Base-by-base conservation (phyloP, 2,113 vertebrate species). In the Alces alces region DNA sequence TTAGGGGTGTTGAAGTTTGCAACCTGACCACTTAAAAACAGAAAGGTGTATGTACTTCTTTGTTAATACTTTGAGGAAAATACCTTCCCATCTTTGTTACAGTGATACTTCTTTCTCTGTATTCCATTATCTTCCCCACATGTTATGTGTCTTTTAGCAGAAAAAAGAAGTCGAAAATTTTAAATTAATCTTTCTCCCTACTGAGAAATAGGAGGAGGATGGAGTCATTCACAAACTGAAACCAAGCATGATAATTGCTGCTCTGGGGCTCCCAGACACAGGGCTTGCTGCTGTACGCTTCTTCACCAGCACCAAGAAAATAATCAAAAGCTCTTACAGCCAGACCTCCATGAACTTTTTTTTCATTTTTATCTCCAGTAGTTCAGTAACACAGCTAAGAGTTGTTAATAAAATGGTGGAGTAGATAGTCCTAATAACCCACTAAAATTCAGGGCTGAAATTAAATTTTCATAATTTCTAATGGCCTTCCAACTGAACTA, bases 401-500 rank as follows among this genome's bases (percentile, higher is more conserved):
- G 9, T 1, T 91, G 79, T 25, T 25, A 30, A 36, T 92, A 86
- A 86, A 33, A 28, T 14, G 12, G 28, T 36, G 45, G 86, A 4
- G 16, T 61, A 27, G 47, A 28, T 8, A 39, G 39, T 12, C 47
- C 82, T 10, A 88, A 92, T 39, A 30, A 73, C 0, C 84, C 60
- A 1, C 30, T 83, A 86, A 96, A 97, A 93, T 16, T 82, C 1
- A 25, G 57, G 87, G 33, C 45, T 84, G 36, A 95, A 95, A 96
- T 89, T 89, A n/a, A 43, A 76, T 6, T 80, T n/a, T 55, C 5
- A 3, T 52, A 50, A 87, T 91, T 92, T 89, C 95, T 94, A 84
- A 64, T 4, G 86, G 43, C 43, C 12, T 97, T 96, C 82, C 60
- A 92, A 60, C 83, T 93, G 79, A 87, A 83, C 92, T 33, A 91